These are phyloP conservation scores for Sebastes variabilis DNA, from an alignment of 2,797 vertebrate species.

Conservation along the genomic window DNA sequence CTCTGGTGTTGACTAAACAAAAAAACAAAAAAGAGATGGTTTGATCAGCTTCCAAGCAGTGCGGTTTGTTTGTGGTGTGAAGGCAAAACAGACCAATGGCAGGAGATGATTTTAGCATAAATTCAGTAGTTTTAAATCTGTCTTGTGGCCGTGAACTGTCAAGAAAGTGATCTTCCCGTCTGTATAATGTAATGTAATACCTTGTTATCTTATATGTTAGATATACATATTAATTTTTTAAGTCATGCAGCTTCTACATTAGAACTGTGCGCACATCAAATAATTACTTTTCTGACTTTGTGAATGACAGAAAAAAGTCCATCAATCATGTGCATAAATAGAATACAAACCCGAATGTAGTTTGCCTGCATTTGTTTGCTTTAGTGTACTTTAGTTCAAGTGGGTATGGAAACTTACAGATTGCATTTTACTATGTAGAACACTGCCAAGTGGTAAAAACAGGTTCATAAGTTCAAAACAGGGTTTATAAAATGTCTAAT, in stretches of 20 bases:
- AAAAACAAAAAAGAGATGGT: not conserved
- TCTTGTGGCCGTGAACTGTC: not conserved
- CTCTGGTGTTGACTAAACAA: not conserved
- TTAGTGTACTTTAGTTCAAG: not conserved
- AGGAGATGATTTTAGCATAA: not conserved
- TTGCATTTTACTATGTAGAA: not conserved
- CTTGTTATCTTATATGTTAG: rapidly evolving
- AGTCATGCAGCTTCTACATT: too few species aligned
- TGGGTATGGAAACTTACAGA: not conserved
- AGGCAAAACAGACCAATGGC: not conserved
- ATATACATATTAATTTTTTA: too few species aligned
- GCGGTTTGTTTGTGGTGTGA: not conserved
- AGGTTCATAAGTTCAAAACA: not conserved
- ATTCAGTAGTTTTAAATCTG: not conserved
- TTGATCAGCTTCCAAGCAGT: not conserved
- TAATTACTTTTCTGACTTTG: too few species aligned
- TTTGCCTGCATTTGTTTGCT: not conserved
- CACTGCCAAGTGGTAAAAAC: not conserved
- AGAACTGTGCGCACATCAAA: too few species aligned
- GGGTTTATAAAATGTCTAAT: not conserved
- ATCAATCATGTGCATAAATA: not conserved
- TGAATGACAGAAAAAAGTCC: not conserved
- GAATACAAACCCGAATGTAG: not conserved
- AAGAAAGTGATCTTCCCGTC: too few species aligned
- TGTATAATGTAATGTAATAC: not conserved